Evolutionary conservation across 1,140 invertebrate genomes (phyloP).

Genomic region (Maconellicoccus hirsutus): DNA sequence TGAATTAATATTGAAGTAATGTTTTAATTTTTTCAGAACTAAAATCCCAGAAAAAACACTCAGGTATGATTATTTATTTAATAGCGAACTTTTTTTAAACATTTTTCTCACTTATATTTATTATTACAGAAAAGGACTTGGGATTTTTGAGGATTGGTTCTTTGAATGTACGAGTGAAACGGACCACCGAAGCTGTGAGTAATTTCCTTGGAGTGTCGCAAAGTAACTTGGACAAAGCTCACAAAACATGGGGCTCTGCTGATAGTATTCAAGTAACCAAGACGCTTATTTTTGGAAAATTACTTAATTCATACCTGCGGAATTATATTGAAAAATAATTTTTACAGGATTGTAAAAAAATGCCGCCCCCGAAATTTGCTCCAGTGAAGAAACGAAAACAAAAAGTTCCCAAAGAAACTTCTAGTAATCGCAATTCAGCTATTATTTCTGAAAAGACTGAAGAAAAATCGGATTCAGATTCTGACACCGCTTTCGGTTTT

Average conservation of each 20-base stretch:
- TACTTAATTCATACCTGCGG: background rate
- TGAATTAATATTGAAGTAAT: background rate
- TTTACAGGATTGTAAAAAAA: slow-evolving; percentile 35
- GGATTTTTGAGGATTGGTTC: slow-evolving; percentile 82
- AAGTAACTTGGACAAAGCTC: slow-evolving; percentile 43
- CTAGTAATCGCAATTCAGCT: slow-evolving; percentile 32
- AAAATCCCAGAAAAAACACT: slow-evolving; percentile 56
- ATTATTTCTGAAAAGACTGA: slow-evolving; percentile 28
- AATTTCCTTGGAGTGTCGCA: slow-evolving; percentile 65
- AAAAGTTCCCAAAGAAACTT: slow-evolving; percentile 44
- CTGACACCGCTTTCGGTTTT: slow-evolving; percentile 69
- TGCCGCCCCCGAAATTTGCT: slow-evolving; percentile 51
- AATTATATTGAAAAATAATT: background rate
- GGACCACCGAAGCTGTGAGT: slow-evolving; percentile 79
- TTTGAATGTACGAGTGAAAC: slow-evolving; percentile 79
- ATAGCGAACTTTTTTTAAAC: background rate
- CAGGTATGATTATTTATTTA: slow-evolving; percentile 35
- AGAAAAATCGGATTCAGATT: slow-evolving; percentile 49
- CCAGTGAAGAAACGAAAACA: slow-evolving; percentile 46
- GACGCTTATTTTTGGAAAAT: background rate
- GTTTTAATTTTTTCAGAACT: slow-evolving; percentile 48
- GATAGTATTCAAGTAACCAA: slow-evolving; percentile 54
- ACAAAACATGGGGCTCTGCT: slow-evolving; percentile 76
- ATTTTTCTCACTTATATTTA: background rate
- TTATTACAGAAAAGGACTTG: slow-evolving; percentile 61